Evolutionary conservation across 2,888 invertebrate genomes (phyloP).

Genomic region (Philopedon plagiatum): DNA sequence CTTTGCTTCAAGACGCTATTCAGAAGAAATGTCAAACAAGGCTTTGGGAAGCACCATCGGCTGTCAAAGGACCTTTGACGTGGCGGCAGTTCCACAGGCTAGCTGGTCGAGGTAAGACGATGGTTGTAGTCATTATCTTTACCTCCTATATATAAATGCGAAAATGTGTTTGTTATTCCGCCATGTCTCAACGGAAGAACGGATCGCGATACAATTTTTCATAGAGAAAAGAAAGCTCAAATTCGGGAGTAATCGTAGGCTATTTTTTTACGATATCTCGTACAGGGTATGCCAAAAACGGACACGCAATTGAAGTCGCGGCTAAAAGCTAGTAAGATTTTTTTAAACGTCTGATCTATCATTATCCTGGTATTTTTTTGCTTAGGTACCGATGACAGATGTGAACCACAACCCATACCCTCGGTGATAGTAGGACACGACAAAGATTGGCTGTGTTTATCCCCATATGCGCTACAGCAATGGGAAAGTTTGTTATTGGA

Average conservation of each 20-base stretch:
- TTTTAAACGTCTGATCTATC: neutral
- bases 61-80: conserved; percentile 95
- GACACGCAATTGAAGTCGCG: too few relatives aligned
- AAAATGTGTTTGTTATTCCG: too few relatives aligned
- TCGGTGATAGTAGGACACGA: conserved; percentile 95
- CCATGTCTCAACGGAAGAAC: too few relatives aligned
- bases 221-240: too few relatives aligned
- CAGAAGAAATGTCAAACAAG: conserved; percentile 89
- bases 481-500: conserved; percentile 99
- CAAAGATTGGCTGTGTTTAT: conserved; percentile 93
- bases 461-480: conserved; percentile 94
- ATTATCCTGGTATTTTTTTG: conserved; percentile 20
- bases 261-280: too few relatives aligned
- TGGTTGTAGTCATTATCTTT: too few relatives aligned
- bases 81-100: conserved; percentile 98
- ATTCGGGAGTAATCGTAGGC: too few relatives aligned
- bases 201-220: too few relatives aligned
- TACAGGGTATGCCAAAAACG: too few relatives aligned
- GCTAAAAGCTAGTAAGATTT: too few relatives aligned
- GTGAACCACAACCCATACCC: conserved; percentile 97
- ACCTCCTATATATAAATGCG: too few relatives aligned
- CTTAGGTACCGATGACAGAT: conserved; percentile 88
- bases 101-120: conserved; percentile 81
- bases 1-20: conserved; percentile 94
- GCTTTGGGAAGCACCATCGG: conserved; percentile 93